Conservation (phyloP, 2,113 vertebrate species). For the Xiphophorus hellerii region DNA sequence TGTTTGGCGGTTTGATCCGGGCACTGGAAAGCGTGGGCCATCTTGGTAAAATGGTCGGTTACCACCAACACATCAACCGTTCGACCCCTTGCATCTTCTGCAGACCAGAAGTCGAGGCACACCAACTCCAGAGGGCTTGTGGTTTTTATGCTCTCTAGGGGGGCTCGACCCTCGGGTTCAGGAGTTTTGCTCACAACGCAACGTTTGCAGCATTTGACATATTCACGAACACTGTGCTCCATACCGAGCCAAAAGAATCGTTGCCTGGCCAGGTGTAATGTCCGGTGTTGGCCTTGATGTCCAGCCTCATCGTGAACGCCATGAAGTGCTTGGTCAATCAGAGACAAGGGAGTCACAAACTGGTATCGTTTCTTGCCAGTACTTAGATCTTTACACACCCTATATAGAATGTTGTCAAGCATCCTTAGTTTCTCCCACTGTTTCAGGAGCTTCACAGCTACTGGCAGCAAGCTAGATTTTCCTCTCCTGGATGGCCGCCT, state of each 20-base stretch:
- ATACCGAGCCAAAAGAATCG: constrained; percentile 43
- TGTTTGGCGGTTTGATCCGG: background rate
- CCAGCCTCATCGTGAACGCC: constrained; percentile 17
- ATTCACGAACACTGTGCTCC: constrained; percentile 7
- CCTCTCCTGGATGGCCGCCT: background rate
- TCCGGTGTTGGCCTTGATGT: constrained; percentile 25
- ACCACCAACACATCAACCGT: background rate
- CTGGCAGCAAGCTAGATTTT: accelerated
- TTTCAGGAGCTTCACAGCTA: background rate
- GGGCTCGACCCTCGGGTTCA: background rate
- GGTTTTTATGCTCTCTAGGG: background rate
- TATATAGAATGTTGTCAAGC: constrained; percentile 1
- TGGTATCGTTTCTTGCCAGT: background rate
- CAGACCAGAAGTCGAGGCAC: background rate
- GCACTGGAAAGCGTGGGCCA: background rate
- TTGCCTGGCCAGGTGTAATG: constrained; percentile 11
- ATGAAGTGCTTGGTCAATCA: background rate
- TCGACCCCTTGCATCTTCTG: constrained; percentile 21
- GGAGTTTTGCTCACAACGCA: constrained; percentile 2
- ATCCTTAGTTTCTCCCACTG: background rate
- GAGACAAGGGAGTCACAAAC: background rate
- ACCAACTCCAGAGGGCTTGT: background rate
- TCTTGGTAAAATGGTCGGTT: background rate
- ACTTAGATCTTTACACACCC: constrained; percentile 4
- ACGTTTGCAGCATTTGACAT: constrained; percentile 22